Base-by-base conservation (phyloP, 2,113 vertebrate species). In the Tinamus guttatus region DNA sequence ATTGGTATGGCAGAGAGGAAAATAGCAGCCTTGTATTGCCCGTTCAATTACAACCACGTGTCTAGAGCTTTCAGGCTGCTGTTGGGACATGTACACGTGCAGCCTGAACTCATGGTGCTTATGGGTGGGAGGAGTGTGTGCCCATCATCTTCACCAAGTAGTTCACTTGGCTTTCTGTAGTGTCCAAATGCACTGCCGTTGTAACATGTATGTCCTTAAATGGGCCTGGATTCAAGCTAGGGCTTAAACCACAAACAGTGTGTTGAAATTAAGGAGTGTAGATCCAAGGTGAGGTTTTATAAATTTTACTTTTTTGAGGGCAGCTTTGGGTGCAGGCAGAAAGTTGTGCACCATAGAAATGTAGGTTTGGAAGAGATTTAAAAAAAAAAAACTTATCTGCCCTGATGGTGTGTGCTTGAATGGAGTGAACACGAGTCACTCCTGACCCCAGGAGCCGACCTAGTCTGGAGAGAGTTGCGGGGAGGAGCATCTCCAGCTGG, bases 121-220 rank as follows among this genome's bases (percentile, higher is more conserved):
- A 83, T 22, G 21, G 21, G 34, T 34, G 65, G 64, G 58, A 94
- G 82, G 40, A 49, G 20, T 60, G 43, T 67, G 71, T 94, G 82
- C 73, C 65, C 73, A 10, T 75, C 59, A 95, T 81, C 82, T 95
- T 58, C 86, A 67, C 52, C 60, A 69, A 73, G 32, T 79, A 90
- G 86, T 88, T 96, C 45, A 21, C 60, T 36, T 30, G 19, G 19
- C 51, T 95, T 93, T 95, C 60, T 90, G 60, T 69, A 30, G 73
- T 90, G 64, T 71, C 90, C 90, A 25, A 88, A 34, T 81, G 25
- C 69, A 84, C 69, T 78, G 47, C 86, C 94, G 93, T 74, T 52
- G 27, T 64, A 75, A 75, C 64, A 38, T 6, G 19, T 36, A 60
- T 75, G 73, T 56, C 25, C 93, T 89, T 81, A 91, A 92, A 67